Evolutionary conservation across 2,797 vertebrate genomes (phyloP), one percentile per base, ranked within the genome.

Genomic region (Otolemur crassicaudatus): DNA sequence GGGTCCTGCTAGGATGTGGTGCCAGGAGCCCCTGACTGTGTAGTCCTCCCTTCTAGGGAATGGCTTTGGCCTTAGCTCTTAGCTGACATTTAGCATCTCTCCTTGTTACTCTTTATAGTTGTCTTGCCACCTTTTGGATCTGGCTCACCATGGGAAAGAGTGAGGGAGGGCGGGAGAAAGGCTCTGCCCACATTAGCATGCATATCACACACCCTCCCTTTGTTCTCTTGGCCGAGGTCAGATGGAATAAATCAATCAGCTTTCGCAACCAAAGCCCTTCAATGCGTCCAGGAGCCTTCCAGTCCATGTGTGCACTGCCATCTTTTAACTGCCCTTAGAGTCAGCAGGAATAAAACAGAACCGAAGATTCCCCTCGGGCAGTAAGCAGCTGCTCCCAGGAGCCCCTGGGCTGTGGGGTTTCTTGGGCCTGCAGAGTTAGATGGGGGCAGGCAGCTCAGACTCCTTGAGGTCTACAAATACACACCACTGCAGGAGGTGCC

Each of bases 161-260:
- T 4, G 46, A 53, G 29, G 0, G 12, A 49, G 73, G 75, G 46
- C 11, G 49, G 13, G 58, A 67, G 19, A 60, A 56, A 73, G 87
- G 63, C 0, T 0, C 86, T n/a, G 34, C 6, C 8, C 25, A 61
- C 56, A 85, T 90, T 75, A 93, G 87, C 89, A 70, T 91, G 76
- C 20, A 22, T 70, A 58, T 95, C 93, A 93, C 83, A 43, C 0
- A 60, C 25, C 4, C 69, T 95, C 53, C n/a, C 97, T 96, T 79
- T 80, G 56, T 85, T 96, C 34, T 90, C 81, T 67, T 92, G 90
- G 58, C 84, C 70, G 43, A 67, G 89, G 76, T 96, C 96, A 96
- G 95, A 94, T 88, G 70, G 82, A 94, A 87, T 16, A 73, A 93
- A 97, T 94, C 87, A 91, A 63, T 85, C 90, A 80, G 63, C 43